A percentile compares a stretch with the other conserved stretches of the same genome.
Evolutionary conservation across 2,797 vertebrate genomes (phyloP).

Genomic region (Eleutherodactylus coqui): DNA sequence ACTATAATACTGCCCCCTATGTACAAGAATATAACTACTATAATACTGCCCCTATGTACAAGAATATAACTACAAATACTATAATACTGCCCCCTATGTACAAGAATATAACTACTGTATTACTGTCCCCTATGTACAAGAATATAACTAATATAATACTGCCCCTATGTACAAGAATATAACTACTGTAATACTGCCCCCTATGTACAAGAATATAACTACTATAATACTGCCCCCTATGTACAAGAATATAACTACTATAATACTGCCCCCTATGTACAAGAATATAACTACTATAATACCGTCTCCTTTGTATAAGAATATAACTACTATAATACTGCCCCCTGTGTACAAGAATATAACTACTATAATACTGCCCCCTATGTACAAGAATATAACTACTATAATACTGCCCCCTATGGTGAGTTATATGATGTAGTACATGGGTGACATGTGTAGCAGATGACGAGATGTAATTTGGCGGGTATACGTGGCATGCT

Average conservation of each 20-base stretch:
- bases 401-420: not conserved
- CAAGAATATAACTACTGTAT: slow-evolving; percentile 4
- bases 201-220: not conserved
- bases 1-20: not conserved
- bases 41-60: not conserved
- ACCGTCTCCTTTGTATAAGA: not conserved
- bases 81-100: not conserved
- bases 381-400: not conserved
- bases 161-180: not conserved
- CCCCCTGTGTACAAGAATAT: not conserved
- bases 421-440: not conserved
- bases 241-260: not conserved
- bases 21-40: not conserved
- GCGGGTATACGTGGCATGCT: not conserved
- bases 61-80: slow-evolving; percentile 5
- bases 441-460: not conserved
- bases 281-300: slow-evolving; percentile 1
- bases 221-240: not conserved
- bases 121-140: not conserved
- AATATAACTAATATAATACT: slow-evolving; percentile 2
- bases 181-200: not conserved
- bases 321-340: not conserved
- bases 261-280: not conserved
- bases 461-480: not conserved
- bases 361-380: not conserved